Conservation (phyloP, 2,797 vertebrate genomes). For the Cuculus canorus region DNA sequence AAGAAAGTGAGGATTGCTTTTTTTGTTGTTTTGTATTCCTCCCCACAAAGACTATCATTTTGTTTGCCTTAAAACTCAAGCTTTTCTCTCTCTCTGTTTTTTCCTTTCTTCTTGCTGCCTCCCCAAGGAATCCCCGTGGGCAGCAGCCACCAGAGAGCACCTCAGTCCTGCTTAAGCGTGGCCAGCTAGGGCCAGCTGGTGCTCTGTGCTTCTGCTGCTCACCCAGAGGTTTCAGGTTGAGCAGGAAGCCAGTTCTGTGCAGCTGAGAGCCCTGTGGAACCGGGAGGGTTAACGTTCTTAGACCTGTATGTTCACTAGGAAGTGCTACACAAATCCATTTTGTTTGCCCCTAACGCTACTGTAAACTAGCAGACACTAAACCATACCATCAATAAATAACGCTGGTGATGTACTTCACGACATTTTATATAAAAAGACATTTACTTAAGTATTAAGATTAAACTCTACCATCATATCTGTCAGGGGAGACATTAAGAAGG, state of each 20-base stretch:
- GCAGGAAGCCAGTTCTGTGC: not conserved
- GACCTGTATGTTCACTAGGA: not conserved
- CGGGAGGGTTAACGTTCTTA: not conserved
- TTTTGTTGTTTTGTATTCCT: not conserved
- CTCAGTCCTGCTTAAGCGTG: accelerated
- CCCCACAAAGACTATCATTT: not conserved
- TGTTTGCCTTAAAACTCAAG: not conserved
- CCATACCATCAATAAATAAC: not conserved
- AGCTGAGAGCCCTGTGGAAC: not conserved
- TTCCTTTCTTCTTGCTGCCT: not conserved
- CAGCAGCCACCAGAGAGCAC: not conserved
- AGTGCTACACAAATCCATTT: not conserved
- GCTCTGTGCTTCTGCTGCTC: not conserved
- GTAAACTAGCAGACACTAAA: not conserved
- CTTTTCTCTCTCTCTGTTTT: not conserved
- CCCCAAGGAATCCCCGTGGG: not conserved
- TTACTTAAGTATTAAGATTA: not conserved
- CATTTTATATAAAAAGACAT: not conserved
- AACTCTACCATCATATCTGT: not conserved
- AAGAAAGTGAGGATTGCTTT: not conserved
- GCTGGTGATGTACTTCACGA: not conserved
- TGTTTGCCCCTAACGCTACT: not conserved
- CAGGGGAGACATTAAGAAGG: not conserved
- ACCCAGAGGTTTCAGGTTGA: not conserved
- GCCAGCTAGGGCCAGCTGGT: not conserved